phyloP scores from a whole-genome alignment of 2,888 invertebrate genomes.

The Polydesmus complanatus region DNA sequence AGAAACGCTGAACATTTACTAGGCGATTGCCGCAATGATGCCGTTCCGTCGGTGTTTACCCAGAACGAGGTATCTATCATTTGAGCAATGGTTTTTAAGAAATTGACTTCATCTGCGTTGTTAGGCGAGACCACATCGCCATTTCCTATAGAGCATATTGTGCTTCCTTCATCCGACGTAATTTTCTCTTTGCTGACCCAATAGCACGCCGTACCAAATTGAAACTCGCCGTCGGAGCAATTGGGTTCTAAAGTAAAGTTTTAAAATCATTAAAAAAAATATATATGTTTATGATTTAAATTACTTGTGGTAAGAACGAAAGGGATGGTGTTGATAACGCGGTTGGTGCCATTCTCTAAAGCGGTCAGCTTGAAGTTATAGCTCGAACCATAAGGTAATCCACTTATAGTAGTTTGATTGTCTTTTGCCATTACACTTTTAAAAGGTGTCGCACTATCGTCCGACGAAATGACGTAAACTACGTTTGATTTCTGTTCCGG shows the following conservation, averaged over 20 bases:
- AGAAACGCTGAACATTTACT: too few relatives aligned
- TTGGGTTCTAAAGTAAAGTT: constrained; percentile 5
- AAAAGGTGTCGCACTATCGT: not conserved
- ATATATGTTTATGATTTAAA: not conserved
- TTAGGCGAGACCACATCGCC: not conserved
- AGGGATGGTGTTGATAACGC: not conserved
- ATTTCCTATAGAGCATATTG: not conserved
- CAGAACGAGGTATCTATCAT: constrained; percentile 2
- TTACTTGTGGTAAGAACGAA: constrained; percentile 3
- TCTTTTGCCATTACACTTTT: not conserved
- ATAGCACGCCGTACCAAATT: not conserved
- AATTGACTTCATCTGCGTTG: not conserved
- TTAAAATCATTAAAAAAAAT: not conserved
- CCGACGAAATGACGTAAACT: not conserved
- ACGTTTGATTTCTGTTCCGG: not conserved
- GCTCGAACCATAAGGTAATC: not conserved
- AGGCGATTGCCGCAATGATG: not conserved
- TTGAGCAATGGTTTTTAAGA: not conserved
- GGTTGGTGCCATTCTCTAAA: constrained; percentile 7
- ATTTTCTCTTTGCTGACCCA: not conserved
- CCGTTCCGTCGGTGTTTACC: constrained; percentile 4
- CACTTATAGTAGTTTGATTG: not conserved
- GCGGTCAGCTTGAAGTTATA: constrained; percentile 6
- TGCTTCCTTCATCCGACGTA: constrained; percentile 5
- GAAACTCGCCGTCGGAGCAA: constrained; percentile 1